Evolutionary conservation across 2,888 invertebrate species (phyloP).

Genomic region (Melikaiella ostensackeni): DNA sequence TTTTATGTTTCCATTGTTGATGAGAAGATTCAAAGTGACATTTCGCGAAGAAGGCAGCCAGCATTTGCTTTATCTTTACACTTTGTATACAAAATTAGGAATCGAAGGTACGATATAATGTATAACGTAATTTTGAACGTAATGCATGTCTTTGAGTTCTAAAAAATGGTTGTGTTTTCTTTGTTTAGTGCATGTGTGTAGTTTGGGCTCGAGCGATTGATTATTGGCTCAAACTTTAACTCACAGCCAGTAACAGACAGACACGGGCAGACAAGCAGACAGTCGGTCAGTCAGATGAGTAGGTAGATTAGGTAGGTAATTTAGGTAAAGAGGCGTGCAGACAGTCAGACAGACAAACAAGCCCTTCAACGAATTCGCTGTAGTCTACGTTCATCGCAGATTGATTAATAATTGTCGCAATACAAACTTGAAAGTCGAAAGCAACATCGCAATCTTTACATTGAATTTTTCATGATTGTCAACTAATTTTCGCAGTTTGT

Average conservation of each 20-base stretch:
- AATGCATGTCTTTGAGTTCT: constrained; percentile 52
- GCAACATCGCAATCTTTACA: neutral
- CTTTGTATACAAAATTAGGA: constrained; percentile 52
- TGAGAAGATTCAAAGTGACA: neutral
- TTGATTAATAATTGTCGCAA: neutral
- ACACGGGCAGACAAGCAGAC: constrained; percentile 50
- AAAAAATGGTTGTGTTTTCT: constrained; percentile 52
- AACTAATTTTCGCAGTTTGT: neutral
- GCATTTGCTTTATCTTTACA: constrained; percentile 42
- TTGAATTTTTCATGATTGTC: neutral
- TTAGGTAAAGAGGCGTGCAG: constrained; percentile 15
- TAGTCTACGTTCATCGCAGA: constrained; percentile 1
- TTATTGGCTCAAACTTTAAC: constrained; percentile 40
- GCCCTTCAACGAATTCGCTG: constrained; percentile 29
- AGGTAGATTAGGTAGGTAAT: constrained; percentile 19
- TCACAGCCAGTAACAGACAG: constrained; percentile 59
- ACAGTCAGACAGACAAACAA: constrained; percentile 36
- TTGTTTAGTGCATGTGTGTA: constrained; percentile 51
- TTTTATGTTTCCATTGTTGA: neutral
- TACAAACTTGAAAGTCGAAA: neutral
- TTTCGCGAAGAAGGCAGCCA: constrained; percentile 18
- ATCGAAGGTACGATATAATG: constrained; percentile 52
- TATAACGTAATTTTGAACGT: constrained; percentile 53
- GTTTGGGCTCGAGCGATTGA: constrained; percentile 40
- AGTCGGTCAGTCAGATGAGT: constrained; percentile 32